phyloP scores from a whole-genome alignment of 2,888 invertebrate species.

The Adelognathus sp. region DNA sequence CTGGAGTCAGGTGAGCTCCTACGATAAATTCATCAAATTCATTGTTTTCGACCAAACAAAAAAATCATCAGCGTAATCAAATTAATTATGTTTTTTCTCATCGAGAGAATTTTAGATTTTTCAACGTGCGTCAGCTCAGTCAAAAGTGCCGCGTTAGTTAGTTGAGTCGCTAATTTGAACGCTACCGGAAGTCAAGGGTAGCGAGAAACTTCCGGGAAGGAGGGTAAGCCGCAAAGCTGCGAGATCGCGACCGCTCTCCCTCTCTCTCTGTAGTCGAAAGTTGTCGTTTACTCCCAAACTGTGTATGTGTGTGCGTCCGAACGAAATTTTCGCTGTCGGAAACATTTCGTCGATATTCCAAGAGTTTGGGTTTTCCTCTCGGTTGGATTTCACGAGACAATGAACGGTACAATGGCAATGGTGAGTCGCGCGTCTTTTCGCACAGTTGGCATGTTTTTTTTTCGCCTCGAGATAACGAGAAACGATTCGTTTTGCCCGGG shows the following conservation, averaged over 20 bases:
- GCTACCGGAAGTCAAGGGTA: constrained; percentile 13
- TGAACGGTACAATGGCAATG: constrained; percentile 79
- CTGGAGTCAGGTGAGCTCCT: constrained; percentile 43
- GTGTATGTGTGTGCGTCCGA: constrained; percentile 7
- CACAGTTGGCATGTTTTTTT: not conserved
- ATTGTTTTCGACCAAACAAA: not conserved
- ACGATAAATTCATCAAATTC: not conserved
- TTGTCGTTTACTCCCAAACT: constrained; percentile 28
- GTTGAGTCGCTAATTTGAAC: not conserved
- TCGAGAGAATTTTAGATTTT: not conserved
- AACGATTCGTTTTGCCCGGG: not conserved
- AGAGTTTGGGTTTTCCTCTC: constrained; percentile 44
- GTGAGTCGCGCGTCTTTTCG: constrained; percentile 66
- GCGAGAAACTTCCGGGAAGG: constrained; percentile 65
- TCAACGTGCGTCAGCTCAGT: too few relatives aligned
- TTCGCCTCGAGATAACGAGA: too few relatives aligned
- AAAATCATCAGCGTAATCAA: not conserved
- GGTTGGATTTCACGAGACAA: constrained; percentile 62
- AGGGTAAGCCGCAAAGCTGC: constrained; percentile 55
- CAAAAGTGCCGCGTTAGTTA: not conserved
- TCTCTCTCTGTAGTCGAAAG: constrained; percentile 37
- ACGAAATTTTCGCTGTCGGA: constrained; percentile 15
- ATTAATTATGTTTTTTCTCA: not conserved
- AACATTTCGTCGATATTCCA: constrained; percentile 28
- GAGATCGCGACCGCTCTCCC: too few relatives aligned